Base-by-base conservation (phyloP, 1,140 invertebrate species). In the Caenorhabditis inopinata region DNA sequence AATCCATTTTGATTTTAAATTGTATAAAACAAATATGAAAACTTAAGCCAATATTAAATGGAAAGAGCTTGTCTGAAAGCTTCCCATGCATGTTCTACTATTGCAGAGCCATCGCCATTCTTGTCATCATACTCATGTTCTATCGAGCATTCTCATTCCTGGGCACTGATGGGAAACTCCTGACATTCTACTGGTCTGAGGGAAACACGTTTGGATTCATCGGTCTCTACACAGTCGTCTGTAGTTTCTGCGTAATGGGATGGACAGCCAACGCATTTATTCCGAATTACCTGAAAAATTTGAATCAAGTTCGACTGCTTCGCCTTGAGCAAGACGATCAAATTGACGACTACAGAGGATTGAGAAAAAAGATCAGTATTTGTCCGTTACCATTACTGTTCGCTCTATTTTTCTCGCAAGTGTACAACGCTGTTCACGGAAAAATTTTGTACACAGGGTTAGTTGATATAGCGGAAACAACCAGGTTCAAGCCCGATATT, bases 111-210 rank as follows among this genome's bases (percentile, higher is more conserved):
- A 21, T 68, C 32, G 14, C 58, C 2, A 38, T 38, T n/a, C 7
- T 68, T 12, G 32, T 68, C 5, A 68, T 68, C 29, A 35, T 68
- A 16, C 11, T 12, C 32, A 68, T 68, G 58, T 38, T 68, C 58
- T 68, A 42, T n/a, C 58, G 58, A 9, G 32, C 58, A 68, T 38
- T 68, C 32, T 38, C 58, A 38, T 68, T 68, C 32, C 58, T 68
- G 9, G 58, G 58, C 1, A 32, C n/a, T 21, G 58, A 68, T 21
- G 58, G 58, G 38, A 68, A 68, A 21, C 29, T 68, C 3, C n/a
- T 68, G n/a, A 16, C 58, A 2, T 38, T 68, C 32, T 38, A 68
- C 18, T 68, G 58, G 58, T 68, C 58, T 2, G 58, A 68, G 21
- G 12, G 29, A n/a, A 68, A 68, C 18, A 9, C n/a, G 7, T 68